phyloP scores from a whole-genome alignment of 2,113 vertebrate species.

The Limanda limanda region DNA sequence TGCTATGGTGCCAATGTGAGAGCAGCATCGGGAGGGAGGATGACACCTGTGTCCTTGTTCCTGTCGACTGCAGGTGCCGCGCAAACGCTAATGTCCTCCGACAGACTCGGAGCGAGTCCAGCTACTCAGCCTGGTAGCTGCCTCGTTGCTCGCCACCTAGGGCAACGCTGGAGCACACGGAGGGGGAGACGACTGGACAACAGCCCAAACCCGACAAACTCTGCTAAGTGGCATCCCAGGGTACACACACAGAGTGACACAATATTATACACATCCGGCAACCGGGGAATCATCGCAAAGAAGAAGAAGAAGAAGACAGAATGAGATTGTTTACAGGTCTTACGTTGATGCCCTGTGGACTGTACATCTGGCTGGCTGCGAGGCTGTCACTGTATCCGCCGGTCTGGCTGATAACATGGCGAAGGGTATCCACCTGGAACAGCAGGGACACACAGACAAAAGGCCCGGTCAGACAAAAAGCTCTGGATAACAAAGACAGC shows the following conservation, averaged over 20 bases:
- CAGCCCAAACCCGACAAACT: slow-evolving; percentile 82
- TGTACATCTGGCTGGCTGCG: slow-evolving; percentile 99
- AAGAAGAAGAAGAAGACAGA: slow-evolving; percentile 39
- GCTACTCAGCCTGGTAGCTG: slow-evolving; percentile 68
- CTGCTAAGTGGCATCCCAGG: slow-evolving; percentile 85
- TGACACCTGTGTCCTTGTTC: slow-evolving; percentile 90
- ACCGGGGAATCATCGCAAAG: slow-evolving; percentile 24
- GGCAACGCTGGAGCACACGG: slow-evolving; percentile 80
- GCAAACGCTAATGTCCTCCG: slow-evolving; percentile 86
- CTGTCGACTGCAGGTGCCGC: slow-evolving; percentile 87
- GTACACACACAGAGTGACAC: slow-evolving; percentile 30
- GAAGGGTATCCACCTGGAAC: slow-evolving; percentile 99
- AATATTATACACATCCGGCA: slow-evolving; percentile 43
- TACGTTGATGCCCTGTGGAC: slow-evolving; percentile 99
- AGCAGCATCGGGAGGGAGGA: slow-evolving; percentile 56
- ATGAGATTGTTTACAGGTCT: slow-evolving; percentile 81
- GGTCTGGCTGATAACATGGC: slow-evolving; percentile 99
- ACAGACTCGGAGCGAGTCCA: slow-evolving; percentile 83
- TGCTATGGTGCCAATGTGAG: slow-evolving; percentile 49
- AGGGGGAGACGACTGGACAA: slow-evolving; percentile 80
- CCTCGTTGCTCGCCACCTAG: slow-evolving; percentile 79
- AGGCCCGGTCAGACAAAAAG: slow-evolving; percentile 77
- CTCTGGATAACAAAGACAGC: slow-evolving; percentile 73
- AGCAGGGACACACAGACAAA: slow-evolving; percentile 78
- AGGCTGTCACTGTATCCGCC: slow-evolving; percentile 99